These are phyloP conservation scores for Papio anubis DNA, from an alignment of 2,113 vertebrate species.

Conservation along the genomic window DNA sequence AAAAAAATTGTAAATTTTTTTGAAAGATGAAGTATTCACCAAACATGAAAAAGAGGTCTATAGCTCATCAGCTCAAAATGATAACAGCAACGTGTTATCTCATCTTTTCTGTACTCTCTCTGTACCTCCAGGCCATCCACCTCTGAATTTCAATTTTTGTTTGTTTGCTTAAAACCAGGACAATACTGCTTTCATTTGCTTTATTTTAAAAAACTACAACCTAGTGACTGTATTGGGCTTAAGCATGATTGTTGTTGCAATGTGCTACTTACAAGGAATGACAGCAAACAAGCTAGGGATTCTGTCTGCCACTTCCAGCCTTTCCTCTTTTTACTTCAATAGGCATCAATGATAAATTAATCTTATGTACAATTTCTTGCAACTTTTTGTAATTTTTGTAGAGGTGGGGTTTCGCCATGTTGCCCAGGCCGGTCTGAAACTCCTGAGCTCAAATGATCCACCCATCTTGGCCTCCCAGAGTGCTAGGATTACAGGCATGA, in stretches of 20 bases:
- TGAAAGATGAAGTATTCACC: neutral
- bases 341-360: slow-evolving; percentile 89
- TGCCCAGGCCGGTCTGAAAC: no score
- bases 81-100: neutral
- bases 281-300: slow-evolving; percentile 81
- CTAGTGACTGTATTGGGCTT: slow-evolving; percentile 82
- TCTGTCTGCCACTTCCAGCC: slow-evolving; percentile 53
- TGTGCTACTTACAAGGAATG: slow-evolving; percentile 85
- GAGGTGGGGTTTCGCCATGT: no score
- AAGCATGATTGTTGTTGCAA: slow-evolving; percentile 84
- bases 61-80: neutral
- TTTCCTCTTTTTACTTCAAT: slow-evolving; percentile 80
- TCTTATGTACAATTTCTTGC: slow-evolving; percentile 92
- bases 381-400: slow-evolving; percentile 71
- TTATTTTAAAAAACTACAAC: slow-evolving; percentile 56
- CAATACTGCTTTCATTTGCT: slow-evolving; percentile 83
- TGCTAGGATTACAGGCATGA: neutral
- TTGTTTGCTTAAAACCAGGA: slow-evolving; percentile 80
- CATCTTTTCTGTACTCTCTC: neutral
- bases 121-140: neutral
- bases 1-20: no score
- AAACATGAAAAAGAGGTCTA: neutral
- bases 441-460: no score
- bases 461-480: neutral
- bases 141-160: neutral